These are phyloP conservation scores for Scolopax rusticola DNA, from an alignment of 2,797 vertebrate genomes.

Conservation along the genomic window DNA sequence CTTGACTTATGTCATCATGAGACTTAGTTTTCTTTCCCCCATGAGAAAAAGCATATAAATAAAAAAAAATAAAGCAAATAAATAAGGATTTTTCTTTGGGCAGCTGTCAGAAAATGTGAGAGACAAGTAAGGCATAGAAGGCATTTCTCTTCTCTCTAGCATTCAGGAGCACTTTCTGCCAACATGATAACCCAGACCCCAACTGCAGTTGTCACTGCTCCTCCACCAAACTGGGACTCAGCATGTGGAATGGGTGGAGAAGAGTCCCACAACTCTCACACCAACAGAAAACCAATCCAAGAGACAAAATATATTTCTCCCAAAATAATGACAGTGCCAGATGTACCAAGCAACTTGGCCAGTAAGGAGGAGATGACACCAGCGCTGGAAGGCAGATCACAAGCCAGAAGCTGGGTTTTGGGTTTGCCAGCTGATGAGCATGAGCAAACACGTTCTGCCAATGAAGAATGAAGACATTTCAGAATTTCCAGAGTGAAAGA, in stretches of 20 bases:
- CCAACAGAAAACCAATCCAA: neutral
- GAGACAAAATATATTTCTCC: accelerated
- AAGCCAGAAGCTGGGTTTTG: neutral
- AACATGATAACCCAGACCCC: neutral
- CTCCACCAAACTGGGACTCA: neutral
- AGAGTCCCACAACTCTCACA: neutral
- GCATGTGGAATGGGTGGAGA: accelerated
- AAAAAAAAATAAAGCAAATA: neutral
- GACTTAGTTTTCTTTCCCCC: neutral
- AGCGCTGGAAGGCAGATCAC: accelerated
- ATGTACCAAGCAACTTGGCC: accelerated
- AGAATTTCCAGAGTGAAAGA: neutral
- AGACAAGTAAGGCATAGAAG: accelerated
- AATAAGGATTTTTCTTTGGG: neutral
- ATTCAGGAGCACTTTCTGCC: neutral
- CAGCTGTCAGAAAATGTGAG: neutral
- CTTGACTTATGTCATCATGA: neutral
- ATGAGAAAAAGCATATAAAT: neutral
- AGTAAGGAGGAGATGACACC: neutral
- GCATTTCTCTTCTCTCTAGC: neutral
- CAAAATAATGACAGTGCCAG: accelerated
- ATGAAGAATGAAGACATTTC: neutral
- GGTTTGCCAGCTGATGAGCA: neutral
- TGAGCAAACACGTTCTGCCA: neutral
- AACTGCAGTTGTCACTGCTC: neutral